Conservation (phyloP, 2,888 invertebrate species). For the Chrysodeixis includens region DNA sequence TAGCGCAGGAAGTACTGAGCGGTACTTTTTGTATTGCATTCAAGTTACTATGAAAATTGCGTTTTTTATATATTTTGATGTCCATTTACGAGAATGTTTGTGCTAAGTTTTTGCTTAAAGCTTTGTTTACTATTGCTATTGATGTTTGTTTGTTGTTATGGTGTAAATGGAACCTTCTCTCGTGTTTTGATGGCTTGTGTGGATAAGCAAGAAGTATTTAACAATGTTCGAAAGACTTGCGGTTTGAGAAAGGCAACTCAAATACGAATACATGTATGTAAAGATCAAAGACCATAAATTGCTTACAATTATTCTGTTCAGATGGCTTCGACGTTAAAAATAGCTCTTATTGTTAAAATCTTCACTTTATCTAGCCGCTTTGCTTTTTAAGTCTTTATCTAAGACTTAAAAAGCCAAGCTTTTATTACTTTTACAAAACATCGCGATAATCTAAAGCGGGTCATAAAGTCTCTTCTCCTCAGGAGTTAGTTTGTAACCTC, state of each 20-base stretch:
- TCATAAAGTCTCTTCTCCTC: slow-evolving; percentile 52
- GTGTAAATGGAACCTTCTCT: background rate
- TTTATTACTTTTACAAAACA: slow-evolving; percentile 55
- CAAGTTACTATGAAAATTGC: background rate
- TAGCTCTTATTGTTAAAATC: background rate
- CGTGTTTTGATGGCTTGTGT: background rate
- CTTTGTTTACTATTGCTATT: background rate
- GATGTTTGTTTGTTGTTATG: background rate
- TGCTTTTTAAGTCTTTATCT: slow-evolving; percentile 24
- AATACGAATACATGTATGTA: background rate
- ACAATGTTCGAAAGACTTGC: too few species aligned
- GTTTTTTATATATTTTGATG: background rate
- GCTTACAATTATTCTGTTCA: background rate
- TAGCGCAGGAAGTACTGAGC: background rate
- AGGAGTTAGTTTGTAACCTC: slow-evolving; percentile 52
- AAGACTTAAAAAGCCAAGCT: slow-evolving; percentile 47
- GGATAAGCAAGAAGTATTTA: too few species aligned
- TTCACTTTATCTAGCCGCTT: background rate
- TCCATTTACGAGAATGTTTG: background rate
- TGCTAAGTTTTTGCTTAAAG: background rate
- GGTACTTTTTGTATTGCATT: background rate
- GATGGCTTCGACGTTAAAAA: background rate
- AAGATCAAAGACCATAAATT: background rate
- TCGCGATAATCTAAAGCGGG: slow-evolving; percentile 54
- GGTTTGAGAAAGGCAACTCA: too few species aligned